Conservation (phyloP, 1,140 invertebrate genomes). For the Monochamus saltuarius region DNA sequence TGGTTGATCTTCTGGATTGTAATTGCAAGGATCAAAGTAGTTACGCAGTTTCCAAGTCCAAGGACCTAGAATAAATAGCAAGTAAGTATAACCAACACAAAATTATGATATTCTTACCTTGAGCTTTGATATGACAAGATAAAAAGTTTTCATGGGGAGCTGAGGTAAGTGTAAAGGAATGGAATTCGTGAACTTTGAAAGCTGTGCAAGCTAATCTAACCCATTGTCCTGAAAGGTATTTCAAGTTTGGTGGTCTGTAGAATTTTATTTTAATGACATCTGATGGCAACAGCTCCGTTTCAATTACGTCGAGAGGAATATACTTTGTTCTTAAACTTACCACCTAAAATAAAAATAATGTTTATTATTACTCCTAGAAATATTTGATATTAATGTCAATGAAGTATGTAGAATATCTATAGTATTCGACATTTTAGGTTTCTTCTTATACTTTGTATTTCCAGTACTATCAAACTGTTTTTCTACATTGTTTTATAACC, state of each 20-base stretch:
- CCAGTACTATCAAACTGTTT: too few relatives aligned
- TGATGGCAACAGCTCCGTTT: conserved; percentile 94
- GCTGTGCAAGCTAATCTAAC: conserved; percentile 91
- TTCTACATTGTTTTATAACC: too few relatives aligned
- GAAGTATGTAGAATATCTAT: too few relatives aligned
- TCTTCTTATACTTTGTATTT: too few relatives aligned
- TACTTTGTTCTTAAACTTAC: conserved; percentile 90
- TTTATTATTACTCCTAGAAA: neutral
- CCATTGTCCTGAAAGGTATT: conserved; percentile 90
- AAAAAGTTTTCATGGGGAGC: conserved; percentile 97
- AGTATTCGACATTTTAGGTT: too few relatives aligned
- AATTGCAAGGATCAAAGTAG: conserved; percentile 94
- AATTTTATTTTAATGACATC: conserved; percentile 93
- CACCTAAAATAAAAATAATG: conserved; percentile 57
- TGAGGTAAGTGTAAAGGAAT: conserved; percentile 97
- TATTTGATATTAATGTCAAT: too few relatives aligned
- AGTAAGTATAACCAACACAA: neutral
- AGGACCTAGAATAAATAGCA: conserved; percentile 61
- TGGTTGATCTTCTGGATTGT: conserved; percentile 83
- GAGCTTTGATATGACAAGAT: conserved; percentile 96
- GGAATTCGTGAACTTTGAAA: conserved; percentile 91
- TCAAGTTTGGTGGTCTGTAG: conserved; percentile 92
- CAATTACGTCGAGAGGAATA: conserved; percentile 91
- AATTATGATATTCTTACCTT: conserved; percentile 57
- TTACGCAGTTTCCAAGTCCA: conserved; percentile 99